Percentiles rank a stretch among this genome's conserved stretches.
These are phyloP conservation scores for Chymomyza costata DNA, from an alignment of 1,140 invertebrate genomes.

Conservation along the genomic window DNA sequence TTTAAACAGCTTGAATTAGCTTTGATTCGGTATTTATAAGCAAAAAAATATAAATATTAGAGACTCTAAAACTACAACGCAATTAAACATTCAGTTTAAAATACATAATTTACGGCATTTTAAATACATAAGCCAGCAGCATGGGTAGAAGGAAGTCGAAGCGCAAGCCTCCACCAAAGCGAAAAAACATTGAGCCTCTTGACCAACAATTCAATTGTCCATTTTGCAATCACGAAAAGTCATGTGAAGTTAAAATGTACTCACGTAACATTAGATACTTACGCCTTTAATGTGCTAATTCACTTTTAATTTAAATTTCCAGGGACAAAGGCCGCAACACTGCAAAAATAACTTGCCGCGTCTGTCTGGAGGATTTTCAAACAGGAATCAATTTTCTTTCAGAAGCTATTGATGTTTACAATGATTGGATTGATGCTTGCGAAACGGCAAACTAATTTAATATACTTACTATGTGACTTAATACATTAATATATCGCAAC, in stretches of 20 bases:
- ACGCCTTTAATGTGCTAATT: slow-evolving; percentile 19
- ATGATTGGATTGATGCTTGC: slow-evolving; percentile 99
- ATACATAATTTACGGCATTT: too few species aligned
- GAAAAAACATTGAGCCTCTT: slow-evolving; percentile 94
- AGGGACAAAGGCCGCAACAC: slow-evolving; percentile 96
- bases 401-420: slow-evolving; percentile 98
- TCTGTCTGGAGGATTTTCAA: slow-evolving; percentile 98
- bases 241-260: slow-evolving; percentile 99
- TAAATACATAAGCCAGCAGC: too few species aligned
- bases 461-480: too few species aligned
- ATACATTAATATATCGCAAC: too few species aligned
- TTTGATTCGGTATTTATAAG: too few species aligned
- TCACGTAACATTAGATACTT: slow-evolving; percentile 74
- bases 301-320: slow-evolving; percentile 73
- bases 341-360: slow-evolving; percentile 93
- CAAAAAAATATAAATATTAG: too few species aligned
- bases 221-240: slow-evolving; percentile 99
- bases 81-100: too few species aligned
- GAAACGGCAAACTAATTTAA: slow-evolving; percentile 88
- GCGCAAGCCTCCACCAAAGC: slow-evolving; percentile 95
- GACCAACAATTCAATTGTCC: slow-evolving; percentile 99
- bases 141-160: slow-evolving; percentile 99
- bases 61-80: too few species aligned
- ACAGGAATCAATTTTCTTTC: slow-evolving; percentile 97
- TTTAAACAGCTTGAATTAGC: too few species aligned